These are phyloP conservation scores for Epistrophe eligans DNA, from an alignment of 2,888 invertebrate genomes.

Conservation along the genomic window DNA sequence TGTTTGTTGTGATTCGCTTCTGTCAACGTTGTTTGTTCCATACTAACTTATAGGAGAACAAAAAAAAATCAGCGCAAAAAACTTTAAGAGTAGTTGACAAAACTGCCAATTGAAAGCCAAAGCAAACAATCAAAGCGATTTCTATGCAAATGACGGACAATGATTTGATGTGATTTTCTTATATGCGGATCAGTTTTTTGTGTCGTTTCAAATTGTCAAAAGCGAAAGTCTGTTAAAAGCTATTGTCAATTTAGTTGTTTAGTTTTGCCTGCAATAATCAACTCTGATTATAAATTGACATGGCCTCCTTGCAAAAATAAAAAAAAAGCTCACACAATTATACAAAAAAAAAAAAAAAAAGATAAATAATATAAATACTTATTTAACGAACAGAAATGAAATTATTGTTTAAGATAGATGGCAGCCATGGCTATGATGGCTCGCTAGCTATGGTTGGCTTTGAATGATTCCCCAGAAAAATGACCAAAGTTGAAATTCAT, in stretches of 20 bases:
- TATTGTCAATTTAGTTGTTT: conserved; percentile 1
- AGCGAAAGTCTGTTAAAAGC: conserved; percentile 36
- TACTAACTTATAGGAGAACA: background rate
- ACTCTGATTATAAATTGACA: background rate
- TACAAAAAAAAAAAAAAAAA: background rate
- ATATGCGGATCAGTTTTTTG: background rate
- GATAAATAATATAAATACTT: background rate
- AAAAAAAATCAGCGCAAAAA: conserved; percentile 6
- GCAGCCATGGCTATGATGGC: background rate
- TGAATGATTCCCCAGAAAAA: conserved; percentile 62
- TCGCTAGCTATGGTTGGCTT: background rate
- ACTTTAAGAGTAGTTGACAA: conserved; percentile 49
- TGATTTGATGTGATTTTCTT: conserved; percentile 55
- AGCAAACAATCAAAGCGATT: conserved; percentile 60
- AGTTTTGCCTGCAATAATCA: background rate
- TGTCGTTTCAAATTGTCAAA: conserved; percentile 13
- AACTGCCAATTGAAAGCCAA: conserved; percentile 51
- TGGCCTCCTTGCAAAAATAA: conserved; percentile 8
- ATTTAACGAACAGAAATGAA: conserved; percentile 15
- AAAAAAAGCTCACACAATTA: conserved; percentile 18
- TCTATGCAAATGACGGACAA: conserved; percentile 71
- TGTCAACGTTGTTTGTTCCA: conserved; percentile 42
- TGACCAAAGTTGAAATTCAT: conserved; percentile 70
- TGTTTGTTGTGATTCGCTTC: conserved; percentile 40
- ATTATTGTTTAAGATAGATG: conserved; percentile 27